Conservation (phyloP, 1,140 invertebrate genomes). For the Akabosia matsudoensis region DNA sequence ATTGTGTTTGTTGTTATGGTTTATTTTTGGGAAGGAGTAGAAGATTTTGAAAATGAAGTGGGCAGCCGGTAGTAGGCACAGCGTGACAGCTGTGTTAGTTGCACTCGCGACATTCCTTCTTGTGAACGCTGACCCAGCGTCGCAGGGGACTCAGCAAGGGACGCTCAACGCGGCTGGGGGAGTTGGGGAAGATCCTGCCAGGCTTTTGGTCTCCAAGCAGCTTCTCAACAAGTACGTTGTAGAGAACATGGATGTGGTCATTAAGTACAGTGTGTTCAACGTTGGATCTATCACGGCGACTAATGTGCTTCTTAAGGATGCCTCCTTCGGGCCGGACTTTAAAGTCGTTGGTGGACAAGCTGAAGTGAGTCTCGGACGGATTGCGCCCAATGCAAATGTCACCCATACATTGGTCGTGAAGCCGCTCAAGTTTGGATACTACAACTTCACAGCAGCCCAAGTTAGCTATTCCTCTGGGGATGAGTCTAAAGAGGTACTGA, state of each 20-base stretch:
- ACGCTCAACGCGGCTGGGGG: neutral
- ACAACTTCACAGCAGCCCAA: constrained; percentile 95
- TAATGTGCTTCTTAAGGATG: constrained; percentile 82
- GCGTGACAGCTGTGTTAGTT: constrained; percentile 17
- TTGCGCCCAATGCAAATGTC: constrained; percentile 87
- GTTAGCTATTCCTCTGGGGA: constrained; percentile 81
- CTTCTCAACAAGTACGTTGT: constrained; percentile 97
- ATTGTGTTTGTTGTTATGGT: neutral
- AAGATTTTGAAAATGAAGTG: neutral
- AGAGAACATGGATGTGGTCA: constrained; percentile 94
- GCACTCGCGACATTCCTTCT: neutral
- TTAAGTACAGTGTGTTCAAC: constrained; percentile 74
- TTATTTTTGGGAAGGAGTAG: neutral
- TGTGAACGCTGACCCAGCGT: neutral
- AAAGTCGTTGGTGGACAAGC: constrained; percentile 79
- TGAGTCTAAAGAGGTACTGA: constrained; percentile 63
- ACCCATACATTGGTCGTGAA: constrained; percentile 88
- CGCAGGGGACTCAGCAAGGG: neutral
- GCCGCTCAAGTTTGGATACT: constrained; percentile 86
- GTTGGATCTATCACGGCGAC: constrained; percentile 81
- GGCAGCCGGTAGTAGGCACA: neutral
- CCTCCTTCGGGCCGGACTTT: constrained; percentile 86
- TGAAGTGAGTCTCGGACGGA: constrained; percentile 76
- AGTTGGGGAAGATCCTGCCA: constrained; percentile 59
- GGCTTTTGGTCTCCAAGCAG: constrained; percentile 77